Base-by-base conservation (phyloP, 2,797 vertebrate genomes). In the Amazona finschi region DNA sequence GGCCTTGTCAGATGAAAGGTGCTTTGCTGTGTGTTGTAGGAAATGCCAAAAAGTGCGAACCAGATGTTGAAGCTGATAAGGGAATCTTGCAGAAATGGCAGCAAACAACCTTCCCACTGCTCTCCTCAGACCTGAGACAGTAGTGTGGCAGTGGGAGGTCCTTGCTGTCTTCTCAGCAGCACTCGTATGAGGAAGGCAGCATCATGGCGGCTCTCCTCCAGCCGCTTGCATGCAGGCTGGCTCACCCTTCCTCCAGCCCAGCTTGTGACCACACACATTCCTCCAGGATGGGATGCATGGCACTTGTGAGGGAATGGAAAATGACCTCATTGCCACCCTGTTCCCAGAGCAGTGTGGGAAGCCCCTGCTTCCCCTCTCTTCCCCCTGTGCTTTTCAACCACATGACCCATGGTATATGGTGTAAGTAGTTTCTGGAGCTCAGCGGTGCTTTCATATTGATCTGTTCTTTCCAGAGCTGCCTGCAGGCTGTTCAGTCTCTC, bases 231-330 rank as follows among this genome's bases (percentile, higher is more conserved):
- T 2, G 3, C 44, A 39, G 53, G 11, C 36, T 79, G 46, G 22
- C 49, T 78, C 39, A 27, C 71, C 52, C n/a, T 73, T 60, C 60
- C 33, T 92, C 33, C 61, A 71, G 64, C n/a, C 33, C 4, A 1
- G 33, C 41, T 79, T 3, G 0, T 4, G 2, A 44, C 3, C 1
- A 55, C 4, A 2, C 10, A 5, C 2, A 2, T 6, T 41, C 0
- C 0, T 67, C 41, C 41, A 24, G 65, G n/a, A 65, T 2, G 2
- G 46, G 25, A 12, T 0, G 0, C 0, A 0, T 30, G 31, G 58
- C 1, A 2, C 12, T 49, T 4, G 4, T 16, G 60, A 50, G 44
- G 31, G 28, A 81, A 38, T 18, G 31, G 87, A 75, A 93, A 91
- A 72, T 43, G 0, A 74, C 43, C 43, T 87, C 9, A 24, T 33